Base-by-base conservation (phyloP, 1,140 invertebrate genomes). In the Caenorhabditis briggsae region DNA sequence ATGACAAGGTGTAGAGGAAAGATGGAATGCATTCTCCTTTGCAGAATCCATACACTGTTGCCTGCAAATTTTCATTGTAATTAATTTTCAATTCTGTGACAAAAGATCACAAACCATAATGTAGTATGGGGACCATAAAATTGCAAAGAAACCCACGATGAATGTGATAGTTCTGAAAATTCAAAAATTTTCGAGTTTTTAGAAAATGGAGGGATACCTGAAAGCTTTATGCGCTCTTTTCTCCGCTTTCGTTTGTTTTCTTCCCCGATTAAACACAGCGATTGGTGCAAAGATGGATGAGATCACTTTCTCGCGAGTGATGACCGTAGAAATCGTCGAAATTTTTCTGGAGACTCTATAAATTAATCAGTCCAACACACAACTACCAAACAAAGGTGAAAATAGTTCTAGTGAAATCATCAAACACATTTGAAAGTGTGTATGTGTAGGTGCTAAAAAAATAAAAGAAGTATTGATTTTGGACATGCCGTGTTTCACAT, bases 1-100 rank as follows among this genome's bases (percentile, higher is more conserved):
- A 99, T 0, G 96, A 90, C 11, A 92, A 82, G 43, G 92, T 92
- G 86, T 92, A 92, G 5, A 92, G 59, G 23, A 92, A 59, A 16
- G 88, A 78, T 20, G 91, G 91, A 82, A 92, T 92, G 89, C 91
- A 92, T 58, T 91, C 89, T 55, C 90, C 91, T 82, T 90, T 90
- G 82, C 91, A 92, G 78, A 92, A 92, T 7, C 91, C 91, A 64
- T 92, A 92, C 12, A 92, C 83, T 46, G 91, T 92, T 46, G 91
- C 91, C 91, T 91, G 56, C 85, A 91, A 23, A 53, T 41, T 83
- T 55, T 43, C n/a, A 7, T 14, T 1, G 20, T 20, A 58, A 23
- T 83, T 9, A 18, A 18, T 9, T 0, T 20, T 64, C 46, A 11
- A 48, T 58, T 6, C 25, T 7, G 3, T 20, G 14, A 78, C 1